Conservation (phyloP, 1,140 invertebrate species). For the Ganaspis sp. region DNA sequence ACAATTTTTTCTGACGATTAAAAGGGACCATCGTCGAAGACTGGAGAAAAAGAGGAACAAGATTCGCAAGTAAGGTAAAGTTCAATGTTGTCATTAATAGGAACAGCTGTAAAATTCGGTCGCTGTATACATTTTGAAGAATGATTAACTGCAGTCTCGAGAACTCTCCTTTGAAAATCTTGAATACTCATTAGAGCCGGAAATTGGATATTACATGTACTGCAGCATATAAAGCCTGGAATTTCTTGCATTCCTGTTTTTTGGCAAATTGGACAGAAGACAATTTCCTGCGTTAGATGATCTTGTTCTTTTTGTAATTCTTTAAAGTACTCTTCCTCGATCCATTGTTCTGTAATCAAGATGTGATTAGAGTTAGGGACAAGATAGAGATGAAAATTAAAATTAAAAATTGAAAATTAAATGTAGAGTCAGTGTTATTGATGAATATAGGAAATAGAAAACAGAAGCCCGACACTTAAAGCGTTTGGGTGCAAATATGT, state of each 20-base stretch:
- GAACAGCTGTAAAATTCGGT: conserved; percentile 58
- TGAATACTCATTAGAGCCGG: conserved; percentile 50
- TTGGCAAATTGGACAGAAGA: conserved; percentile 69
- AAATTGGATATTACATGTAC: conserved; percentile 57
- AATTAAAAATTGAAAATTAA: too few species aligned
- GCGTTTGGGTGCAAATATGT: too few species aligned
- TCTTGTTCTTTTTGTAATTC: conserved; percentile 64
- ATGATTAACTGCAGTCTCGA: conserved; percentile 54
- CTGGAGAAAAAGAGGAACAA: conserved; percentile 42
- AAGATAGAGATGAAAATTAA: too few species aligned
- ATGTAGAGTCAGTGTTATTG: too few species aligned
- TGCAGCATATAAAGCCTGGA: conserved; percentile 54
- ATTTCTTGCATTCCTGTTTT: conserved; percentile 51
- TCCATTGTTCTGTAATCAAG: conserved; percentile 68
- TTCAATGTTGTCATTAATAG: conserved; percentile 52
- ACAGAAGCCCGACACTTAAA: too few species aligned
- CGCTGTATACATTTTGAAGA: conserved; percentile 50
- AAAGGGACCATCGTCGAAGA: background rate
- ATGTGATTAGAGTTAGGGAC: too few species aligned
- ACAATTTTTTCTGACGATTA: background rate
- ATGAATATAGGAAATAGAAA: too few species aligned
- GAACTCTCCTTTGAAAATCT: conserved; percentile 54
- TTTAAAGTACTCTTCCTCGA: conserved; percentile 69
- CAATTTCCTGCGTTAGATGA: conserved; percentile 41
- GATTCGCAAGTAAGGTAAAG: conserved; percentile 64